phyloP scores from a whole-genome alignment of 2,888 invertebrate genomes.

The Rhopalosiphum nymphaeae region DNA sequence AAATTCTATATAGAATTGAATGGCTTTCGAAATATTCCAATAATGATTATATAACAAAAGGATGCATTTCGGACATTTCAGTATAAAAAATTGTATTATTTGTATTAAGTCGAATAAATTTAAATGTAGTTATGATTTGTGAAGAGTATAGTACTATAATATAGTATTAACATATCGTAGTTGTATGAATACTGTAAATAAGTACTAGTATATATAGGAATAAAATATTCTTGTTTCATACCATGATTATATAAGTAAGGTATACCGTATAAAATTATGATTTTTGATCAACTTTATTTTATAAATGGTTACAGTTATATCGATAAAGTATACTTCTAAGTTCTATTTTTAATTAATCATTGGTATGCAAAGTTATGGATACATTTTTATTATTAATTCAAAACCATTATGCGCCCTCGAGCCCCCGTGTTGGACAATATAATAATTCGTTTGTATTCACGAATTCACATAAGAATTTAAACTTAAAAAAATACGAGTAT shows the following conservation, averaged over 20 bases:
- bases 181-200: too few species aligned
- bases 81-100: not conserved
- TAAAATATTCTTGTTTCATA: not conserved
- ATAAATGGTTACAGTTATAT: not conserved
- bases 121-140: not conserved
- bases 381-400: not conserved
- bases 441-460: not conserved
- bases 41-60: not conserved
- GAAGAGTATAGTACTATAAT: not conserved
- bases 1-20: not conserved
- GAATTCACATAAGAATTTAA: not conserved
- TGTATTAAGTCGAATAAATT: not conserved
- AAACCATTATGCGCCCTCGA: too few species aligned
- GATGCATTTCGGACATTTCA: not conserved
- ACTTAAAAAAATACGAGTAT: not conserved
- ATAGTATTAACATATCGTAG: too few species aligned
- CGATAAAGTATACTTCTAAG: not conserved
- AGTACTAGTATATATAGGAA: not conserved
- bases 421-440: not conserved
- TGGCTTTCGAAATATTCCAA: not conserved
- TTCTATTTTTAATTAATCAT: not conserved
- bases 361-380: not conserved
- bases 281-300: not conserved
- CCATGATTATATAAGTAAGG: not conserved
- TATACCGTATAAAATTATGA: not conserved